Evolutionary conservation across 2,113 vertebrate genomes (phyloP).

Genomic region (Muntiacus reevesi): DNA sequence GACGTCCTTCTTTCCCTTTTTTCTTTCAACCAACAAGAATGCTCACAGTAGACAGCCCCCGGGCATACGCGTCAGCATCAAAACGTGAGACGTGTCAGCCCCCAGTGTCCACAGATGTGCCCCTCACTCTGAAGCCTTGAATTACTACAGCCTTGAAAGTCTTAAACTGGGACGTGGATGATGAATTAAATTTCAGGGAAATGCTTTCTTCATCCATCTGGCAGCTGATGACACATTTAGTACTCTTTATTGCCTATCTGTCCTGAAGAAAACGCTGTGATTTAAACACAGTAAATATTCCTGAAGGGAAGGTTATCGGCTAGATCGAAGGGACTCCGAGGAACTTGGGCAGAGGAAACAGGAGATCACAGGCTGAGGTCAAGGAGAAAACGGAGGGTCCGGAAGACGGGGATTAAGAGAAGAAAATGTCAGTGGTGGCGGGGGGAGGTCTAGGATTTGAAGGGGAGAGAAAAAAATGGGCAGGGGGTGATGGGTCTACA

Average conservation of each 20-base stretch:
- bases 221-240: conserved; percentile 72
- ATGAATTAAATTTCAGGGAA: conserved; percentile 68
- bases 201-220: conserved; percentile 62
- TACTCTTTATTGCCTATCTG: conserved; percentile 61
- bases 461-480: background rate
- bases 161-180: conserved; percentile 29
- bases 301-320: conserved; percentile 9
- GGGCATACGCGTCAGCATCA: conserved; percentile 1
- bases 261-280: conserved; percentile 55
- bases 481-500: background rate
- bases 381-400: background rate
- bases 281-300: conserved; percentile 58
- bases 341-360: background rate
- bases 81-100: background rate
- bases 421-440: background rate
- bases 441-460: background rate
- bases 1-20: conserved; percentile 10
- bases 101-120: conserved; percentile 12
- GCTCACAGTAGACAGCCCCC: background rate
- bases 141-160: conserved; percentile 37
- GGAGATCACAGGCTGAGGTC: background rate
- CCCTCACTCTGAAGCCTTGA: background rate
- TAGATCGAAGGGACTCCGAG: background rate
- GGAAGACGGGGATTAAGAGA: background rate
- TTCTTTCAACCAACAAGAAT: conserved; percentile 51